Percentiles rank a stretch among this genome's conserved stretches.
phyloP scores from a whole-genome alignment of 2,888 invertebrate genomes.

The Masnerella sp. region DNA sequence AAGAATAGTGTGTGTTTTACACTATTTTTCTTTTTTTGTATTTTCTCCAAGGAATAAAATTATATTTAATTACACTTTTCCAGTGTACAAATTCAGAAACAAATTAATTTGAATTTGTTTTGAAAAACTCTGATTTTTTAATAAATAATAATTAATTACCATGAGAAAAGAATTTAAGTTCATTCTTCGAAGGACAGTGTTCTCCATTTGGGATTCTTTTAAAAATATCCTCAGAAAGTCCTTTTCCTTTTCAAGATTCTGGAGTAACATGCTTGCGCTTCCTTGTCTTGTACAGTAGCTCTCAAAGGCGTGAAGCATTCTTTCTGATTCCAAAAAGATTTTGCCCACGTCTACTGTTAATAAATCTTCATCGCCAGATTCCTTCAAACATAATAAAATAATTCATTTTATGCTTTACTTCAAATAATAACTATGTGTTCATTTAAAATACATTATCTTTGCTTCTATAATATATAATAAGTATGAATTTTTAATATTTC shows the following conservation, averaged over 20 bases:
- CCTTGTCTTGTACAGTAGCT: conserved; percentile 97
- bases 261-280: conserved; percentile 90
- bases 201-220: conserved; percentile 97
- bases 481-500: too few relatives aligned
- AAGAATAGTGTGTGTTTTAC: too few relatives aligned
- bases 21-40: too few relatives aligned
- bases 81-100: too few relatives aligned
- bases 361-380: conserved; percentile 83
- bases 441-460: too few relatives aligned
- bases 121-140: too few relatives aligned
- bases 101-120: too few relatives aligned
- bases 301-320: conserved; percentile 96
- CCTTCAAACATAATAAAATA: conserved; percentile 61
- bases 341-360: conserved; percentile 93
- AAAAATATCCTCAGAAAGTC: conserved; percentile 95
- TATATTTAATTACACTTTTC: too few relatives aligned
- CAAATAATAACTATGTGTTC: not conserved
- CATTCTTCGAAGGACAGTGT: conserved; percentile 94
- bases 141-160: too few relatives aligned
- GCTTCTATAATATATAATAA: too few relatives aligned
- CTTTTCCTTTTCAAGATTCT: conserved; percentile 95
- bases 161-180: conserved; percentile 98
- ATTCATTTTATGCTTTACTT: not conserved
- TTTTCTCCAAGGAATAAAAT: too few relatives aligned
- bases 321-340: conserved; percentile 92